Base-by-base conservation (phyloP, 1,140 invertebrate genomes). In the Pomacea maculata region DNA sequence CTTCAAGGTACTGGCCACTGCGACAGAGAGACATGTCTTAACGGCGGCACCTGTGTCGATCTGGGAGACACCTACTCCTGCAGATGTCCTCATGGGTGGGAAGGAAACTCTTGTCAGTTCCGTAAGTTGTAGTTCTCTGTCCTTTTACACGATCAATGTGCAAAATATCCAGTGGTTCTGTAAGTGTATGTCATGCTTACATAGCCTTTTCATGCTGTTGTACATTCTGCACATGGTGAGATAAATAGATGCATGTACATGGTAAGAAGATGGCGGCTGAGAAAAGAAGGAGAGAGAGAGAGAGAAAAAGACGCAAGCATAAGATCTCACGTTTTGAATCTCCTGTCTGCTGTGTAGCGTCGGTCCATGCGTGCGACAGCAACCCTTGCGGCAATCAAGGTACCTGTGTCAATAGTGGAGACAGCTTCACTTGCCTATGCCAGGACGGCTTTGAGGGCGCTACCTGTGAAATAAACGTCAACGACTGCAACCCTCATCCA, bases 391-490 rank as follows among this genome's bases (percentile, higher is more conserved):
- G 94, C 80, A 97, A 99, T 90, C 96, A 96, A 55, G 97, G 96
- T 84, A 97, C 96, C 80, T 99, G 98, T 92, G 96, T 96, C 90
- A 91, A 91, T 84, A 89, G 87, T 79, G 88, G 88, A 5, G 86
- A 90, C 76, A 89, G 88, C 73, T 91, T 88, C 83, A 89, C 89
- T 0, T 92, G 91, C 84, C 85, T 88, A 21, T 99, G 99, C 92
- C 97, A 97, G 25, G 94, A 96, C 52, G 98, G 98, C 74, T 99
- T 99, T 87, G 96, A 96, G 61, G 99, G 99, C 15, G 98, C 98
- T 92, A 94, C 97, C 29, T 99, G 99, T 89, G 96, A 99, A 86
- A 94, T 96, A 80, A 99, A 99, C 90, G 96, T 99, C 70, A 95
- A 99, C 86, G 93, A 99, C 7, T 99, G 98, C 68, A 93, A 94